A percentile compares a stretch with the other conserved stretches of the same genome.
Conservation (phyloP, 2,888 invertebrate species). For the Drosophila colorata region DNA sequence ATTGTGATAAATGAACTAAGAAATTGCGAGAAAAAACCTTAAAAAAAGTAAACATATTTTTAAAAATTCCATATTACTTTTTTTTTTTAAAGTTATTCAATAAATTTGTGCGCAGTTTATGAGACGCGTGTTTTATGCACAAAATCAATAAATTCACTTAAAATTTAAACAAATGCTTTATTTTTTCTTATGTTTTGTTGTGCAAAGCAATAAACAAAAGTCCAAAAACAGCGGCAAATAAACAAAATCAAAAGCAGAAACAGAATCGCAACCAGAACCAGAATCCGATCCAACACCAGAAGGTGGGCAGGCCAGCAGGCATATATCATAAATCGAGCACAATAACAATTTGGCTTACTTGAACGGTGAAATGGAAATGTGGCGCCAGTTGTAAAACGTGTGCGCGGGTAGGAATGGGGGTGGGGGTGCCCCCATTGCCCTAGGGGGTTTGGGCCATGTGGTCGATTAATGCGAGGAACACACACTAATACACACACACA, state of each 20-base stretch:
- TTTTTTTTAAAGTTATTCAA: slow-evolving; percentile 10
- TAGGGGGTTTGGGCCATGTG: slow-evolving; percentile 35
- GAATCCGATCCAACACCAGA: slow-evolving; percentile 17
- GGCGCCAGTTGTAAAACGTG: slow-evolving; percentile 47
- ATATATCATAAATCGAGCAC: slow-evolving; percentile 40
- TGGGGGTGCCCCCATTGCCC: background rate
- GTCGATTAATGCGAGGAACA: slow-evolving; percentile 28
- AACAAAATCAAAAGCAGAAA: slow-evolving; percentile 27
- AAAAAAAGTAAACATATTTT: slow-evolving; percentile 5
- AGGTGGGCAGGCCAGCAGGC: slow-evolving; percentile 10
- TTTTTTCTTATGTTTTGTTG: slow-evolving; percentile 3
- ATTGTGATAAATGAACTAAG: slow-evolving; percentile 49
- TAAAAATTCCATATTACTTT: background rate
- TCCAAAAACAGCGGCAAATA: slow-evolving; percentile 6
- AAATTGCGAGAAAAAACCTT: slow-evolving; percentile 10
- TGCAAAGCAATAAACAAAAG: slow-evolving; percentile 31
- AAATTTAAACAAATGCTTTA: slow-evolving; percentile 38
- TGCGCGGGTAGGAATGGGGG: background rate
- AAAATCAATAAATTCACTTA: slow-evolving; percentile 48
- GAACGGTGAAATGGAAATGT: slow-evolving; percentile 15
- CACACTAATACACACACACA: slow-evolving; percentile 5
- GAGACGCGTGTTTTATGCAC: slow-evolving; percentile 21
- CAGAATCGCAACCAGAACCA: slow-evolving; percentile 5
- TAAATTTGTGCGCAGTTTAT: slow-evolving; percentile 40
- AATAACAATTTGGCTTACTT: slow-evolving; percentile 21